A percentile compares a stretch with the other conserved stretches of the same genome.
Evolutionary conservation across 92 coral and sea anemone species (phyloP).

Genomic region (Nematostella vectensis): DNA sequence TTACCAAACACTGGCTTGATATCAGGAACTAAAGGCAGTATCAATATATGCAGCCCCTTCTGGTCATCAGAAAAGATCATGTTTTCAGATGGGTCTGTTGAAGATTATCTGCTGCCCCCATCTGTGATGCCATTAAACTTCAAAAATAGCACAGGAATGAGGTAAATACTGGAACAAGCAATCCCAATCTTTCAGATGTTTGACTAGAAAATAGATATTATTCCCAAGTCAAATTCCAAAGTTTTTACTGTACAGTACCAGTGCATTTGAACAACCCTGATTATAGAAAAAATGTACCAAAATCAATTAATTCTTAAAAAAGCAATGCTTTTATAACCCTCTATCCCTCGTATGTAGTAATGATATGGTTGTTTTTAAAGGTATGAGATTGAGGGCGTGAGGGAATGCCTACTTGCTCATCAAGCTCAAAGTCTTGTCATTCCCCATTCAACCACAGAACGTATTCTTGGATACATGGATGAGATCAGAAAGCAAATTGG

Average conservation of each 20-base stretch:
- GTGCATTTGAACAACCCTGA: no score
- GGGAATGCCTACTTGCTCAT: slow-evolving; percentile 51
- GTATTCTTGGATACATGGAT: slow-evolving; percentile 77
- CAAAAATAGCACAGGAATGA: slow-evolving; percentile 68
- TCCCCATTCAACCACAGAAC: slow-evolving; percentile 56
- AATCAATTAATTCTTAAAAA: no score
- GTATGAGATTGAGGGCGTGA: slow-evolving; percentile 77
- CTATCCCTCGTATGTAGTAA: not conserved
- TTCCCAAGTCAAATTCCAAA: no score
- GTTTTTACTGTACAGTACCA: no score
- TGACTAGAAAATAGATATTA: no score
- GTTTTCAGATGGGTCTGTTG: slow-evolving; percentile 46
- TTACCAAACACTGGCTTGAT: slow-evolving; percentile 57
- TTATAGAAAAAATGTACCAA: no score
- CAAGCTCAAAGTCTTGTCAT: slow-evolving; percentile 50
- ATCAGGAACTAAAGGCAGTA: slow-evolving; percentile 61
- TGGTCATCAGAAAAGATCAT: slow-evolving; percentile 57
- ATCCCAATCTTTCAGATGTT: no score
- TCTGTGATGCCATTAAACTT: slow-evolving; percentile 46
- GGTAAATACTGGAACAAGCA: no score
- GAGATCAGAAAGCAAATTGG: slow-evolving; percentile 84
- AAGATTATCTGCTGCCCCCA: slow-evolving; percentile 59
- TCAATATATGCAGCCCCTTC: slow-evolving; percentile 61
- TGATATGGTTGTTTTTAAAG: slow-evolving; percentile 28
- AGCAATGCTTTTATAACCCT: not conserved